Evolutionary conservation across 2,797 vertebrate genomes (phyloP), one percentile per base, ranked within the genome.

Genomic region (Morus bassanus): DNA sequence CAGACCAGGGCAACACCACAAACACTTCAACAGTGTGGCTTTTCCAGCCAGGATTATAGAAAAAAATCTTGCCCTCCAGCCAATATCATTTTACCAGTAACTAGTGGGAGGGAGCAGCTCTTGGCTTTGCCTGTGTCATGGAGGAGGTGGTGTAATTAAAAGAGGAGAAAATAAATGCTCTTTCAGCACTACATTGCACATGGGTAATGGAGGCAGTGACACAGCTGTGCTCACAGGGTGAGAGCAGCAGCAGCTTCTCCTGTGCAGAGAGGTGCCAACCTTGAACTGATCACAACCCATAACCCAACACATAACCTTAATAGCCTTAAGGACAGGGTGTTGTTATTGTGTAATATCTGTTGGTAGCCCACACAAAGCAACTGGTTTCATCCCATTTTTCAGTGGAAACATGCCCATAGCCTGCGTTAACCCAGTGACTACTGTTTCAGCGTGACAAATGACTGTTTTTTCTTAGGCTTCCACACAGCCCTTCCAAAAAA

Each of bases 141-240:
- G 21, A 67, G 24, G 13, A 75, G 9, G 11, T 30, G 41, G 13
- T 9, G 1, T 21, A 53, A 48, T 3, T 33, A 56, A 16, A 30
- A 54, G 13, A 53, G 14, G 18, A 39, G 18, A 14, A 59, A 41
- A 64, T 45, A 31, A 35, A 27, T 7, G 4, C 22, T 41, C 39
- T 78, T 81, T 22, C 46, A 84, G n/a, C 50, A 64, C 25, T 19
- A 17, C 1, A 0, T 46, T 68, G 35, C 35, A 67, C 9, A 11
- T 23, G 43, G 22, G 14, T n/a, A 46, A 45, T 24, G 18, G 56
- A 74, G 53, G 30, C 73, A 64, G 56, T 31, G 35, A 39, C 48
- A 70, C 16, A 18, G 23, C 30, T 65, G 37, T 11, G 43, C 46
- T 48, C 31, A 61, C 0, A 0, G 24, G 13, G 10, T 0, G 0